Base-by-base conservation (phyloP, 2,888 invertebrate species). In the Leucophora obtusa region DNA sequence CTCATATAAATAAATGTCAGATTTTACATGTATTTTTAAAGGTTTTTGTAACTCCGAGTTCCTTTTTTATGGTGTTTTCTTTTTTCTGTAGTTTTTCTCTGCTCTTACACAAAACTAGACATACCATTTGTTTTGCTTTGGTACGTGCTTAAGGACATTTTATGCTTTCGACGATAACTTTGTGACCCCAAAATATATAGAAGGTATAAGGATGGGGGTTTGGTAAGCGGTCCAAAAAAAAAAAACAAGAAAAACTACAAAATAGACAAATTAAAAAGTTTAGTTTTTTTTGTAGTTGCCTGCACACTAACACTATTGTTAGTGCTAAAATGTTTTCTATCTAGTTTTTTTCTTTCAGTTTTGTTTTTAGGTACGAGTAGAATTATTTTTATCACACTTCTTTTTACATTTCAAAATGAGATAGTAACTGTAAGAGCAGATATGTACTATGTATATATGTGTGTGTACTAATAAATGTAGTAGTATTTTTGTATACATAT, bases 121-220 rank as follows among this genome's bases (percentile, higher is more conserved):
- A 71, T 70, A 65, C 76, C 50, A 73, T 73, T 81, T 73, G 76
- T 77, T 80, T 81, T 66, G 62, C 63, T 73, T 81, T 81, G 76
- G 35, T 81, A 77, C 81, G 81, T 81, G 81, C 73, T 81, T 81
- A 81, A 81, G 81, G 77, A 73, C 81, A 70, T 77, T 81, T 81
- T 63, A 18, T 66, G 60, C 15, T 47, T 70, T 51, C 43, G 70
- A 56, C 66, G 70, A 81, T 70, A 73, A 74, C 66, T 70, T 60
- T 66, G 56, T 81, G 81, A 81, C 77, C 81, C 71, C 60, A 50
- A 70, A 72, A 66, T n/a, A 54, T 28, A 38, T 7, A 7, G 6
- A 53, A 56, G 28, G 63, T 15, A 17, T 35, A 24, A n/a, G 47
- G 11, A 17, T 1, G 9, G 1, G 24, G 21, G 43, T 47, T n/a